These are phyloP conservation scores for Myopa tessellatipennis DNA, from an alignment of 2,888 invertebrate species.

Conservation along the genomic window DNA sequence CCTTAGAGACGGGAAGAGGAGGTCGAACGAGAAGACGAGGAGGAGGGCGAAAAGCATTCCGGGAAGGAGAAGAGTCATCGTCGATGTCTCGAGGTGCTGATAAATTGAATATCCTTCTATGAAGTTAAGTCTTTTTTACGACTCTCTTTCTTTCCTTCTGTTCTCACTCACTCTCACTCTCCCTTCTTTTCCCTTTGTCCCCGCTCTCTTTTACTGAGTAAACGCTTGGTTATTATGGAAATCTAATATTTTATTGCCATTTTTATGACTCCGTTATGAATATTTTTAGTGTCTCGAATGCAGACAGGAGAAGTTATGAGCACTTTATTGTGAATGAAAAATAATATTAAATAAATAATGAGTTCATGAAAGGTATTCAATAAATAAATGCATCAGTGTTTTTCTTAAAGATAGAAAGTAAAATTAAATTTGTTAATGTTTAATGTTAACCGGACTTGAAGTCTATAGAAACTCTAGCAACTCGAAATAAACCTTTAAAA, in stretches of 20 bases:
- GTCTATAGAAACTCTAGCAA: no score
- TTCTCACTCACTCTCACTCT: no score
- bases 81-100: not conserved
- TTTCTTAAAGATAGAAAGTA: no score
- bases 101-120: constrained; percentile 13
- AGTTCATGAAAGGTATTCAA: not conserved
- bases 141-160: not conserved
- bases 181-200: no score
- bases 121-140: not conserved
- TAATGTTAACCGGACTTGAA: no score
- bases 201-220: not conserved
- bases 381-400: no score
- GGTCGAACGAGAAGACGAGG: not conserved
- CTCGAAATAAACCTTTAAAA: no score
- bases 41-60: no score
- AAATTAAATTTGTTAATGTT: no score
- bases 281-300: constrained; percentile 10
- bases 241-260: constrained; percentile 28
- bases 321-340: not conserved
- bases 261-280: constrained; percentile 7
- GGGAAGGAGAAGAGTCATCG: no score
- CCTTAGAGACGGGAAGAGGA: not conserved
- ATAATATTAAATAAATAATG: not conserved
- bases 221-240: not conserved
- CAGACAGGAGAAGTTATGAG: not conserved